These are phyloP conservation scores for Latheticus oryzae DNA, from an alignment of 2,888 invertebrate genomes.

Conservation along the genomic window DNA sequence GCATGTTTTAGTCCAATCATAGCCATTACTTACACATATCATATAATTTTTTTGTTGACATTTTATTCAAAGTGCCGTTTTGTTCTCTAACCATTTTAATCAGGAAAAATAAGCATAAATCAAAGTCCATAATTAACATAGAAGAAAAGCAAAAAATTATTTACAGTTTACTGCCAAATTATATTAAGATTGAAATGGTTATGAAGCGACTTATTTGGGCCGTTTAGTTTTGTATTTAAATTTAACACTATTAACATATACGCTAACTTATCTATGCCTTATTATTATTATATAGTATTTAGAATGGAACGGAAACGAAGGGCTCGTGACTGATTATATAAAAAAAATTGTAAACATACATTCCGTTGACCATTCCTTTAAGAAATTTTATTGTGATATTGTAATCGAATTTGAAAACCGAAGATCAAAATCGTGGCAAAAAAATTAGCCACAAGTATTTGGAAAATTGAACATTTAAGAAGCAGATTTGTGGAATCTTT, in stretches of 20 bases:
- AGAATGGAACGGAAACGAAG: constrained; percentile 48
- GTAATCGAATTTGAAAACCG: constrained; percentile 55
- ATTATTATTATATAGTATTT: constrained; percentile 45
- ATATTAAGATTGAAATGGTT: constrained; percentile 13
- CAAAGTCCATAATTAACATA: constrained; percentile 1
- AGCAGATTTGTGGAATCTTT: constrained; percentile 33
- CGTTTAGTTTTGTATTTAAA: constrained; percentile 15
- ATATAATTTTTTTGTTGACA: constrained; percentile 22
- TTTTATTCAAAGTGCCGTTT: neutral
- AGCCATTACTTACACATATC: constrained; percentile 54
- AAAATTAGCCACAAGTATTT: too few relatives aligned
- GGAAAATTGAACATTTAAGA: constrained; percentile 1
- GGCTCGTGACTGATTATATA: constrained; percentile 50
- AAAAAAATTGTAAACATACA: constrained; percentile 39
- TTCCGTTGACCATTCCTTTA: constrained; percentile 45
- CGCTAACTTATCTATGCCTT: constrained; percentile 47
- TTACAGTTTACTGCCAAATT: constrained; percentile 23
- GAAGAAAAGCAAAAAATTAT: neutral
- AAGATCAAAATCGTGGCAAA: constrained; percentile 37
- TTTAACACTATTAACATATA: constrained; percentile 37
- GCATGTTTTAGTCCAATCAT: constrained; percentile 88
- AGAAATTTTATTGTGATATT: constrained; percentile 57
- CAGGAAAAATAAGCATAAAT: too few relatives aligned
- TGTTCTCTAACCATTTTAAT: constrained; percentile 6
- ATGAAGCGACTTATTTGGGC: constrained; percentile 2